A percentile compares a stretch with the other conserved stretches of the same genome.
Conservation (phyloP, 2,797 vertebrate species). For the Falco naumanni region DNA sequence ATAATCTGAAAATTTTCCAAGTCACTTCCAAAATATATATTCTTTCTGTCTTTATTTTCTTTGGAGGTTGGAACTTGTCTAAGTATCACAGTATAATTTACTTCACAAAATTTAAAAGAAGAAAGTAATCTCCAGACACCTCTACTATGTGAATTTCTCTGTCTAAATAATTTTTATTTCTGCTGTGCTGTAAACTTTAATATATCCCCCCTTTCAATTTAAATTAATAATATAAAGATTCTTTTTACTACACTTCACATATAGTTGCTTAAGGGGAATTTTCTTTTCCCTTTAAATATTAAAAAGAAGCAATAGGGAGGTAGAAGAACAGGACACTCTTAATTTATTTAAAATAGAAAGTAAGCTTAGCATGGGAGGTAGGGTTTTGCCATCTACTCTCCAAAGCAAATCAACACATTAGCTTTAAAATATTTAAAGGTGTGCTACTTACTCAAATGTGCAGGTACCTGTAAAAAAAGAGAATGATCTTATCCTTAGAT, state of each 20-base stretch:
- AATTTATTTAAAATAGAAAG: slow-evolving; percentile 15
- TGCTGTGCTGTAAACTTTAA: neutral
- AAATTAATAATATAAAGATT: neutral
- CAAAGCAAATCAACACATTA: neutral
- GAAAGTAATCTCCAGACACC: neutral
- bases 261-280: neutral
- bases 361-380: neutral
- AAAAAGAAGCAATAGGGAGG: neutral
- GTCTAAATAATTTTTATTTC: neutral
- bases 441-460: neutral
- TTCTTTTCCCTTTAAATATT: slow-evolving; percentile 9
- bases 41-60: neutral
- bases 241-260: neutral
- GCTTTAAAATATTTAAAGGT: slow-evolving; percentile 30
- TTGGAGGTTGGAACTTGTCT: neutral
- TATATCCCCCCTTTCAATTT: neutral
- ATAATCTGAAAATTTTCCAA: neutral
- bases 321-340: neutral
- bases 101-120: neutral
- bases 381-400: neutral
- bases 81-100: neutral
- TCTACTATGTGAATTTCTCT: neutral
- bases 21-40: neutral
- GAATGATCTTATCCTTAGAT: neutral
- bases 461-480: neutral